Percentiles rank a stretch among this genome's conserved stretches.
phyloP scores from a whole-genome alignment of 2,797 vertebrate species.

The Pipistrellus pygmaeus region DNA sequence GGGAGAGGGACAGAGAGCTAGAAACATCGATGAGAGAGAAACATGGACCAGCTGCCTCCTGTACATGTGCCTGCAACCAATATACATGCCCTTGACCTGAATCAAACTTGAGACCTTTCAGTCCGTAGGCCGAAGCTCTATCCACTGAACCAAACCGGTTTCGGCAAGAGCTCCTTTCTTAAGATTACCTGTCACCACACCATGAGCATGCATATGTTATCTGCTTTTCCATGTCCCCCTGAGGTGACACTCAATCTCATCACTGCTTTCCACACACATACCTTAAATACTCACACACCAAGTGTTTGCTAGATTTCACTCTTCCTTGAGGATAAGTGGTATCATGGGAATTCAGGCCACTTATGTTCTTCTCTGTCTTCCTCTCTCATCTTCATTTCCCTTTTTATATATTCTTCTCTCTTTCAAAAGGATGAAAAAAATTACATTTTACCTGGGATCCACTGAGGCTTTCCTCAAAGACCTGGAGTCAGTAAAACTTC shows the following conservation, averaged over 20 bases:
- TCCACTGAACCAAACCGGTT: no score
- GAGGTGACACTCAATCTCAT: not conserved
- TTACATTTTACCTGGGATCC: not conserved
- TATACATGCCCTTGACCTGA: no score
- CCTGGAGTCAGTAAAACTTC: not conserved
- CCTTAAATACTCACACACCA: not conserved
- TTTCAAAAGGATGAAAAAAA: not conserved
- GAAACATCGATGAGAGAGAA: no score
- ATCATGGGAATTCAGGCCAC: not conserved
- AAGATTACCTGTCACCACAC: not conserved
- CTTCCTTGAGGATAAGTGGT: not conserved
- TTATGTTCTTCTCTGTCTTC: not conserved
- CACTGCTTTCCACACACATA: not conserved
- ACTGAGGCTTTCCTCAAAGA: not conserved
- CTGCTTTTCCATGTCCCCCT: not conserved
- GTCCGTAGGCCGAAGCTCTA: no score
- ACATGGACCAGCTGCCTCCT: no score
- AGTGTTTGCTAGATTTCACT: not conserved
- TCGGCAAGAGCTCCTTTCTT: not conserved
- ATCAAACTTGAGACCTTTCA: no score
- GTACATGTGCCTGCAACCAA: no score
- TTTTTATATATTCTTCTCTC: not conserved
- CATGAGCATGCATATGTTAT: fast-evolving
- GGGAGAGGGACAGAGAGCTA: no score
- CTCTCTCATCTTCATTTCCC: not conserved